Conservation (phyloP, 2,888 invertebrate genomes). For the Sylvicola cinctus region DNA sequence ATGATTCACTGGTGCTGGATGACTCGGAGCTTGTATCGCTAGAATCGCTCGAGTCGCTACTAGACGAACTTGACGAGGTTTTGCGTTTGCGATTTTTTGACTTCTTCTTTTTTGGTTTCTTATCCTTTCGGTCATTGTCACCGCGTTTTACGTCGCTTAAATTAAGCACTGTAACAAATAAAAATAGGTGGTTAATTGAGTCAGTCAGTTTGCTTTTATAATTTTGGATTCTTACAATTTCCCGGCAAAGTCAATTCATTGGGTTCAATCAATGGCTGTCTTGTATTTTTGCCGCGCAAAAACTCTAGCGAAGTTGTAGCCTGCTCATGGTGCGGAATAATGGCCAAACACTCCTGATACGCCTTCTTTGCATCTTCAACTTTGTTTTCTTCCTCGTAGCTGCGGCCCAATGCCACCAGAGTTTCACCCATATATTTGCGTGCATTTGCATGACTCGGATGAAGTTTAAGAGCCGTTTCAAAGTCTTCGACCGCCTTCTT, state of each 20-base stretch:
- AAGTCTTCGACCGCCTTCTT: conserved; percentile 88
- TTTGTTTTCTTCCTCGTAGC: conserved; percentile 73
- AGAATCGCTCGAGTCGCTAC: conserved; percentile 24
- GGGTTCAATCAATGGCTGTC: conserved; percentile 40
- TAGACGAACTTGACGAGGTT: conserved; percentile 28
- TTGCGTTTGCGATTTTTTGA: conserved; percentile 43
- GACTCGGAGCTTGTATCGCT: conserved; percentile 43
- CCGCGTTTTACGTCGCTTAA: conserved; percentile 10
- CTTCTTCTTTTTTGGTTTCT: conserved; percentile 35
- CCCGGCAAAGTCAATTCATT: conserved; percentile 39
- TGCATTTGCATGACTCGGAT: conserved; percentile 81
- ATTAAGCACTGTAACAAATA: conserved; percentile 10
- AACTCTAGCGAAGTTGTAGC: conserved; percentile 68
- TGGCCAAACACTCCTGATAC: conserved; percentile 62
- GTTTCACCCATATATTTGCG: conserved; percentile 89
- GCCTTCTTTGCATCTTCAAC: conserved; percentile 67
- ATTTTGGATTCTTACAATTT: no score
- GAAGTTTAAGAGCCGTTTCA: conserved; percentile 71
- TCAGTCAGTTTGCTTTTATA: no score
- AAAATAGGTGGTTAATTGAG: not conserved
- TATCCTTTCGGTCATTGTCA: conserved; percentile 36
- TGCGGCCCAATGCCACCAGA: conserved; percentile 68
- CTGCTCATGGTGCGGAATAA: conserved; percentile 73
- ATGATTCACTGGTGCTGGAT: conserved; percentile 44
- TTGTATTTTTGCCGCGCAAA: conserved; percentile 43